Conservation (phyloP, 2,113 vertebrate genomes). For the Heterotilapia buettikoferi region DNA sequence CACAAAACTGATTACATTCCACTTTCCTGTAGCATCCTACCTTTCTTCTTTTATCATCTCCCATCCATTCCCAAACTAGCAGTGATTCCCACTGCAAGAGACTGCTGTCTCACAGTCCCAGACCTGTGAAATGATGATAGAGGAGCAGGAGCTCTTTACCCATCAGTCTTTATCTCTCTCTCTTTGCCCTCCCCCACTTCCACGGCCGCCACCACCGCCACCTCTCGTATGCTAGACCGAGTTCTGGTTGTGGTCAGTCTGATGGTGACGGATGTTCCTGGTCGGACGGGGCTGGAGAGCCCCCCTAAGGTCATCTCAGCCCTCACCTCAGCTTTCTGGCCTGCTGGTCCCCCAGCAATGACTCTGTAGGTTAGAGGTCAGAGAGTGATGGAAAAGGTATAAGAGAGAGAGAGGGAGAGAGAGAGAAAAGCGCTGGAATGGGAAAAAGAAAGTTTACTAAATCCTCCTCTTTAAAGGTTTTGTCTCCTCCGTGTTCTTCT, state of each 20-base stretch:
- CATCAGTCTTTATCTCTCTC: conserved; percentile 71
- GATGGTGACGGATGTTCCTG: conserved; percentile 62
- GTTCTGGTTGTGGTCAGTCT: conserved; percentile 48
- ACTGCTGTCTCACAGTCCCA: conserved; percentile 54
- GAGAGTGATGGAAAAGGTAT: neutral
- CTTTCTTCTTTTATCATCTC: conserved; percentile 40
- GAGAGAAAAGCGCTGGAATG: neutral
- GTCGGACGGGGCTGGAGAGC: conserved; percentile 18
- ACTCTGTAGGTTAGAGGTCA: conserved; percentile 23
- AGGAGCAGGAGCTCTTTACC: conserved; percentile 55
- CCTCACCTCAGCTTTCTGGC: conserved; percentile 10
- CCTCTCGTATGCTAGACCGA: conserved; percentile 27
- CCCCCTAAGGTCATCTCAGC: conserved; percentile 35
- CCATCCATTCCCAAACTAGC: conserved; percentile 49
- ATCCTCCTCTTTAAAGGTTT: conserved; percentile 14
- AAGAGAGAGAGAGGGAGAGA: neutral
- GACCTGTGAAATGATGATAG: conserved; percentile 73
- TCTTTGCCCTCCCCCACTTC: neutral
- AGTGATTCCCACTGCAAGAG: conserved; percentile 52
- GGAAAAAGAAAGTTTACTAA: neutral
- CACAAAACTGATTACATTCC: conserved; percentile 36
- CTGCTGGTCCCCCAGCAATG: neutral
- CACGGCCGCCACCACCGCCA: neutral
- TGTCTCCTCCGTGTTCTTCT: conserved; percentile 8
- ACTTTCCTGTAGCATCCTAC: conserved; percentile 36